Percentiles rank a stretch among this genome's conserved stretches.
phyloP scores from a whole-genome alignment of 2,888 invertebrate species.

The Scaptomyza polygonia region DNA sequence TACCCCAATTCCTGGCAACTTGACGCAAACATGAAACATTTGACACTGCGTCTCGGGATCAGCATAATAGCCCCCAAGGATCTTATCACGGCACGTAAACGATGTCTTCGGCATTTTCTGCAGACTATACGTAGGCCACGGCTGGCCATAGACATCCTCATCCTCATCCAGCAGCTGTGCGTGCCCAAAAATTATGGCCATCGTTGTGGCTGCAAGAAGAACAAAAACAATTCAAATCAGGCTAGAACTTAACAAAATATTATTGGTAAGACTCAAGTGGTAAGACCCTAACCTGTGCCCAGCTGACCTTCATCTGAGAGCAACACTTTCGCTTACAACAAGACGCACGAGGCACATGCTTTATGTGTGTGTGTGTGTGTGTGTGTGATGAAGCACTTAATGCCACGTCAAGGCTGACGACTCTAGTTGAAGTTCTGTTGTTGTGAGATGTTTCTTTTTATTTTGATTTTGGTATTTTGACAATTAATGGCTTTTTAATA shows the following conservation, averaged over 20 bases:
- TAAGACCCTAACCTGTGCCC: slow-evolving; percentile 35
- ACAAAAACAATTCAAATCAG: slow-evolving; percentile 22
- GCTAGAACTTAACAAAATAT: slow-evolving; percentile 35
- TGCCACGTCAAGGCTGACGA: slow-evolving; percentile 59
- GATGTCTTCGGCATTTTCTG: slow-evolving; percentile 86
- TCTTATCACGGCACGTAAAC: slow-evolving; percentile 93
- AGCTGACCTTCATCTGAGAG: slow-evolving; percentile 63
- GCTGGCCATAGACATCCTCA: slow-evolving; percentile 75
- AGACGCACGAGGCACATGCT: slow-evolving; percentile 54
- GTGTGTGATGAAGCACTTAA: slow-evolving; percentile 58
- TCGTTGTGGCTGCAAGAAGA: slow-evolving; percentile 52
- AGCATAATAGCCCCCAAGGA: slow-evolving; percentile 94
- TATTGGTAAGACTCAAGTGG: slow-evolving; percentile 40
- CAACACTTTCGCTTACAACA: slow-evolving; percentile 70
- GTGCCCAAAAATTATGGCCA: slow-evolving; percentile 54
- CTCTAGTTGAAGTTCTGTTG: slow-evolving; percentile 36
- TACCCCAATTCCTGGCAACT: slow-evolving; percentile 91
- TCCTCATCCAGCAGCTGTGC: slow-evolving; percentile 74
- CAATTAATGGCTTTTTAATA: slow-evolving; percentile 71
- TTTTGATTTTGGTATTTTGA: slow-evolving; percentile 37
- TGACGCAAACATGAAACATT: slow-evolving; percentile 95
- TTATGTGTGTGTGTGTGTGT: slow-evolving; percentile 72
- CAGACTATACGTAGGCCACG: slow-evolving; percentile 86
- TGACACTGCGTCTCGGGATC: slow-evolving; percentile 94
- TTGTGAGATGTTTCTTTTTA: slow-evolving; percentile 26